Conservation (phyloP, 2,113 vertebrate genomes). For the Lycaon pictus region DNA sequence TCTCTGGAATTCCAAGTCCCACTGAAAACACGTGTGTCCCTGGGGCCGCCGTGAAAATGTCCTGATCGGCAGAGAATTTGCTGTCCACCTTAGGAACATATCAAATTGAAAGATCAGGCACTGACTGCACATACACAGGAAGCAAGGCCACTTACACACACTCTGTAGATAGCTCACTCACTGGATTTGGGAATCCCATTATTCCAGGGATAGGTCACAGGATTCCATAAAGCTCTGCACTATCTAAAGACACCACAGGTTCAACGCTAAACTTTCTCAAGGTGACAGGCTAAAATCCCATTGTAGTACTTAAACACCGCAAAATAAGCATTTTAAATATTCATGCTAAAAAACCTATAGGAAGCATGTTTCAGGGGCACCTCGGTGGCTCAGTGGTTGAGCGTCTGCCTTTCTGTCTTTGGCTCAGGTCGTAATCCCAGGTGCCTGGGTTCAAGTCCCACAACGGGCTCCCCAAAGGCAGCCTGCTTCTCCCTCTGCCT, state of each 20-base stretch:
- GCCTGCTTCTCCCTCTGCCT: too few relatives aligned
- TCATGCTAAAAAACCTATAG: not conserved
- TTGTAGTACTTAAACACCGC: fast-evolving
- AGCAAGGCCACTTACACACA: not conserved
- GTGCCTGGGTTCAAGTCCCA: too few relatives aligned
- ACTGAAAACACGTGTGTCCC: slow-evolving; percentile 86
- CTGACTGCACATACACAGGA: not conserved
- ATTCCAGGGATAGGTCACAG: not conserved
- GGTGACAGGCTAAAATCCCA: not conserved
- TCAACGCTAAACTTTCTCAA: not conserved
- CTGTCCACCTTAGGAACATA: not conserved
- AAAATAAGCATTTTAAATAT: not conserved
- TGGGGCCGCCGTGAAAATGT: slow-evolving; percentile 81
- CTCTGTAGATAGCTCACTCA: not conserved
- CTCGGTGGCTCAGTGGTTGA: too few relatives aligned
- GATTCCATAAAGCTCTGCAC: not conserved
- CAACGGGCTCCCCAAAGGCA: too few relatives aligned
- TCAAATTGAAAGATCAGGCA: not conserved
- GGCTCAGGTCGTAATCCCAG: too few relatives aligned
- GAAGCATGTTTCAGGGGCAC: not conserved
- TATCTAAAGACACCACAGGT: not conserved
- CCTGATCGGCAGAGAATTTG: slow-evolving; percentile 77
- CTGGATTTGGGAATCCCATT: not conserved
- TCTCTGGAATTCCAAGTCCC: slow-evolving; percentile 89
- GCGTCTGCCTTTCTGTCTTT: too few relatives aligned